Evolutionary conservation across 2,888 invertebrate species (phyloP), one percentile per base, ranked within the genome.

Genomic region (Ennomos fuscantarius): DNA sequence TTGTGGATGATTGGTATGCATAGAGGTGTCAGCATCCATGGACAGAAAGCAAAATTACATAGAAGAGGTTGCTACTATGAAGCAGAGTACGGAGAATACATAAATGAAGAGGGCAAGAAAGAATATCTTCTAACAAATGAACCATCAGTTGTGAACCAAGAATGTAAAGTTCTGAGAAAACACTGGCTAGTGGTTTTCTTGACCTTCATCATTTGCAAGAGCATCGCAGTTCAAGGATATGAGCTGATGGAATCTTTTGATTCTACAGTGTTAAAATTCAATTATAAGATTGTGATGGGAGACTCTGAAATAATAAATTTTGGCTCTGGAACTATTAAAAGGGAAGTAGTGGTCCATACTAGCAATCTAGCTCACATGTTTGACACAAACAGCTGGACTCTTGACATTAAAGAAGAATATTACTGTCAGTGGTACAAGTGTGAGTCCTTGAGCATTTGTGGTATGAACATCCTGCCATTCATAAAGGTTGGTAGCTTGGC

Each of bases 401-500:
- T 37, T 3, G 1, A 37, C n/a, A 37, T 8, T 11, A 37, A 11
- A 8, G 37, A 37, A 37, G 8, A 3, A 37, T 37, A 37, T 11
- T 37, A 12, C 12, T 37, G 37, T 8, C 37, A 37, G 12, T 37
- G 37, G 37, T 37, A 37, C 37, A 37, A 37, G 12, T 37, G 37
- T 37, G 37, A 37, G 12, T 12, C 37, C 5, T 3, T 37, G 37
- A 37, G 37, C 12, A 8, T 37, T 11, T 37, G 37, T 37, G 37
- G 37, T 6, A 37, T 37, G 37, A 11, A 12, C 5, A 8, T 8
- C 1, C 37, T 37, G 8, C 37, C 37, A 6, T 37, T 37, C 9
- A 37, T 37, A 6, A 37, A 37, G 37, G 12, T 37, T 8, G 37
- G 37, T 8, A 35, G 24, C 24, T 6, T 6, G 6, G 24, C 24